Base-by-base conservation (phyloP, 1,140 invertebrate species). In the Maconellicoccus hirsutus region DNA sequence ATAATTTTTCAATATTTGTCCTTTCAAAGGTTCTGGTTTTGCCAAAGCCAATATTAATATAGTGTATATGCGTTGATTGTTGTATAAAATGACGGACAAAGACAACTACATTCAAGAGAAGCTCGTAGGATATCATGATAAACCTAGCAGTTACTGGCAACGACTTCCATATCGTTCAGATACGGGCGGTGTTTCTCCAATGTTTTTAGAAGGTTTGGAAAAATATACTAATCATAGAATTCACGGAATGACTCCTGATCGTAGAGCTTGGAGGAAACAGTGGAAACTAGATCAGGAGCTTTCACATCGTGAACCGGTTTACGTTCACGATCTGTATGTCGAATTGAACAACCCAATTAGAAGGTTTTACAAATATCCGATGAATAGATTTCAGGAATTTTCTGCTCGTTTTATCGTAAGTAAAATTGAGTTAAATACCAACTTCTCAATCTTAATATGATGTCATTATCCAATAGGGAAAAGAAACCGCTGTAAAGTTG, bases 201-300 rank as follows among this genome's bases (percentile, higher is more conserved):
- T 93, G 84, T 75, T 79, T 71, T 89, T 95, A 75, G 82, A 82
- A 72, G 90, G 91, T 1, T 87, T 90, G 71, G 83, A 90, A 79
- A 83, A 80, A 19, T 78, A 78, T 0, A 88, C 92, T 81, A 82
- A 91, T 73, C 88, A 93, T 80, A 84, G 92, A 77, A 81, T 90
- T 23, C 76, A 86, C 69, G 91, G 91, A 71, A 94, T 94, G 91
- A 87, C 86, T 6, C 81, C 87, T 77, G 87, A 85, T n/a, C 92
- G 94, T 81, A 83, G 92, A 74, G 85, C 85, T 61, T 94, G 88
- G 85, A 84, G 92, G 72, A 87, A 86, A 74, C 85, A 93, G 77
- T 95, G 86, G 86, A 74, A 94, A 0, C 86, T 92, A 78, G 91
- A 93, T 81, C 91, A 93, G 82, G 76, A 86, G 74, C 81, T 95